These are phyloP conservation scores for Halcyon leucocephala DNA, from an alignment of 2,797 vertebrate genomes.

Conservation along the genomic window DNA sequence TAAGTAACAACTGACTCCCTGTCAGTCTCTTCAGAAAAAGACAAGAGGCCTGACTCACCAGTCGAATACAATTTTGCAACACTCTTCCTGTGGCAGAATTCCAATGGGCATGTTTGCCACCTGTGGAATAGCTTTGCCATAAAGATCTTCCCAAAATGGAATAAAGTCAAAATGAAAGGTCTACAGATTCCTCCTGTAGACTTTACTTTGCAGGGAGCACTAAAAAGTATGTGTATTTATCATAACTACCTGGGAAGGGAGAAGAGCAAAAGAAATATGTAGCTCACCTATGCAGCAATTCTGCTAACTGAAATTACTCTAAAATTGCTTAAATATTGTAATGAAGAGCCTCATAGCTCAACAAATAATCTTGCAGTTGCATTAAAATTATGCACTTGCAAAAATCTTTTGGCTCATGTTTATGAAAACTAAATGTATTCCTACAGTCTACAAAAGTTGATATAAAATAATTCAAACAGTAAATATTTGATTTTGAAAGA, in stretches of 20 bases:
- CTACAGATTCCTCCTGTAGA: neutral
- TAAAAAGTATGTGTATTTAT: neutral
- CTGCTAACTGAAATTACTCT: neutral
- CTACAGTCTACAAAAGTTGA: neutral
- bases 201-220: neutral
- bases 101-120: neutral
- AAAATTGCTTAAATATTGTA: neutral
- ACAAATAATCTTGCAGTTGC: neutral
- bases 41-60: conserved; percentile 4
- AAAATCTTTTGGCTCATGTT: neutral
- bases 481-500: neutral
- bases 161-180: neutral
- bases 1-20: neutral
- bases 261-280: neutral
- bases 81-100: neutral
- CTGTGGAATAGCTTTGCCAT: neutral
- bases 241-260: neutral
- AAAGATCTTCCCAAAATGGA: neutral
- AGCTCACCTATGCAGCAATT: neutral
- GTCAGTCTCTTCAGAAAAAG: neutral
- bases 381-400: neutral
- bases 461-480: neutral
- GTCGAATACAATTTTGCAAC: neutral
- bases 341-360: neutral
- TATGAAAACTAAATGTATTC: neutral